A percentile compares a stretch with the other conserved stretches of the same genome.
Evolutionary conservation across 2,888 invertebrate species (phyloP).

Genomic region (Ditula angustiorana): DNA sequence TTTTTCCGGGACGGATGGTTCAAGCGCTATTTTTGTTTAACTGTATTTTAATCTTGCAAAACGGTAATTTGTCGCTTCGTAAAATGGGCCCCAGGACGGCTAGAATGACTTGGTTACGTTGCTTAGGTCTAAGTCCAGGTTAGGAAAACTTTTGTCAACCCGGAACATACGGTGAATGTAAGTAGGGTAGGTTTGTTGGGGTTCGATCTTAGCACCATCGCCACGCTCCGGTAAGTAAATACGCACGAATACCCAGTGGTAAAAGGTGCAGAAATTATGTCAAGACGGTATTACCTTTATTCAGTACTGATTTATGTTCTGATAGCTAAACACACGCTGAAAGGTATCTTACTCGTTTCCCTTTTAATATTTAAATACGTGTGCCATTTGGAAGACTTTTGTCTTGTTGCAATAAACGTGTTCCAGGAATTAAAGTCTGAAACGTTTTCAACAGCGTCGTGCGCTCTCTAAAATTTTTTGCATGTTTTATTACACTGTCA

Average conservation of each 20-base stretch:
- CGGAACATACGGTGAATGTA: no score
- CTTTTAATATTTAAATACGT: constrained; percentile 15
- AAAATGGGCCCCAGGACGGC: neutral
- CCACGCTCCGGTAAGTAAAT: no score
- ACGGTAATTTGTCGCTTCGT: neutral
- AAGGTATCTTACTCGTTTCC: neutral
- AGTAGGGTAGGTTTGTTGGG: neutral
- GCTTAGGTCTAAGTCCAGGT: no score
- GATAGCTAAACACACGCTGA: neutral
- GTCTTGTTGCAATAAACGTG: constrained; percentile 22
- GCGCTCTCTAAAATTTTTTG: neutral
- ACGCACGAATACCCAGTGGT: no score
- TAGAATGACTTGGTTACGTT: no score
- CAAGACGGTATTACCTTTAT: neutral
- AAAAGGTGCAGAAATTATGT: neutral
- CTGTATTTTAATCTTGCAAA: neutral
- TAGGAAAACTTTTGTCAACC: no score
- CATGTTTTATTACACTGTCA: constrained; percentile 2
- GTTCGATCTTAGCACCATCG: no score
- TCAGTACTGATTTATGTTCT: neutral
- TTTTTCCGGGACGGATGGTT: neutral
- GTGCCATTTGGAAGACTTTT: neutral
- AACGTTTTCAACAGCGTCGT: constrained; percentile 25
- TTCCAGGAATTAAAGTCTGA: constrained; percentile 18
- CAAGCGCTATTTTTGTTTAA: neutral